phyloP scores from a whole-genome alignment of 1,140 invertebrate species.

The Drosophila hydei region DNA sequence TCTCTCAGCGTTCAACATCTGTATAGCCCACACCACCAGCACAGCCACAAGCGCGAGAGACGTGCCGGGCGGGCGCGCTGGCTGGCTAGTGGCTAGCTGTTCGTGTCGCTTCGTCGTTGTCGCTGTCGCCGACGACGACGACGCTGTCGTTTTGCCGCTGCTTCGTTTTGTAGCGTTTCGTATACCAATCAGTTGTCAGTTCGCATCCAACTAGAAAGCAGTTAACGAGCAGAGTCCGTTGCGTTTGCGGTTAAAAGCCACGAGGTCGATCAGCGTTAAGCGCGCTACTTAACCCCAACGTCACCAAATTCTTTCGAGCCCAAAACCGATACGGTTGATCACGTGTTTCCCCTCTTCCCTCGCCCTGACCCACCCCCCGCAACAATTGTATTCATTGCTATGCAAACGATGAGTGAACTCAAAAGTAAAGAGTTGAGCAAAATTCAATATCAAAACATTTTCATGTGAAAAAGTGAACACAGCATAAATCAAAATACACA shows the following conservation, averaged over 20 bases:
- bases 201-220: conserved; percentile 84
- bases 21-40: neutral
- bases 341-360: conserved; percentile 25
- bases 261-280: conserved; percentile 79
- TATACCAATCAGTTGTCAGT: conserved; percentile 81
- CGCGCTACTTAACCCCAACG: conserved; percentile 56
- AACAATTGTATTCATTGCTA: neutral
- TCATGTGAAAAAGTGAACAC: conserved; percentile 29
- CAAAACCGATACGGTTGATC: conserved; percentile 34
- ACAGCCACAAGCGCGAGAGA: conserved; percentile 3
- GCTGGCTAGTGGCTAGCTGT: conserved; percentile 10
- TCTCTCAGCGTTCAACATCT: conserved; percentile 9
- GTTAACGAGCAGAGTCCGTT: conserved; percentile 78
- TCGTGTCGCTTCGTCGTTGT: conserved; percentile 50
- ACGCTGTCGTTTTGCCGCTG: conserved; percentile 34
- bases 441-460: conserved; percentile 49
- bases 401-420: conserved; percentile 16
- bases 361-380: neutral
- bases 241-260: conserved; percentile 83
- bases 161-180: conserved; percentile 49
- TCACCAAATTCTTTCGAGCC: conserved; percentile 39
- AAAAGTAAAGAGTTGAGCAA: conserved; percentile 38
- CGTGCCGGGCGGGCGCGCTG: conserved; percentile 17
- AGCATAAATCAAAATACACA: conserved; percentile 39
- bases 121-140: conserved; percentile 11